Base-by-base conservation (phyloP, 1,140 invertebrate species). In the Zaprionus africanus region DNA sequence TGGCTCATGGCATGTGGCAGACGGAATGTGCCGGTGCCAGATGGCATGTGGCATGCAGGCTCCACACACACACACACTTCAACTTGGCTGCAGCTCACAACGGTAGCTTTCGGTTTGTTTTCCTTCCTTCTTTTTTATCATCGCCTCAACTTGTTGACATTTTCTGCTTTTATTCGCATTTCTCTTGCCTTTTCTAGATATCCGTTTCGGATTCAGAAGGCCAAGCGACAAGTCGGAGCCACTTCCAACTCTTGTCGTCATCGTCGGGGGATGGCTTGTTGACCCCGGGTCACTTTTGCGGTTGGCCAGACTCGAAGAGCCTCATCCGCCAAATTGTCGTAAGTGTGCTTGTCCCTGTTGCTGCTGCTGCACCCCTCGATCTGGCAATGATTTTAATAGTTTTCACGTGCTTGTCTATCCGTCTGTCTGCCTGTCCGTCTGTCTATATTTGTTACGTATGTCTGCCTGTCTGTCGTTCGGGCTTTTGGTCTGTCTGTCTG, bases 131-230 rank as follows among this genome's bases (percentile, higher is more conserved):
- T 49, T 49, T 49, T 19, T 34, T 36, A 22, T 41, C 43, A 38
- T 51, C 57, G 46, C 54, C 62, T 64, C 68, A 64, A 60, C 26
- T 62, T 86, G 76, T 69, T 87, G 79, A 82, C 76, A 78, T 54
- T 82, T 73, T 71, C 26, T 49, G 61, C 54, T 38, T 71, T 86
- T 49, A 73, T 60, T 75, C 38, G 64, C 57, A 71, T 71, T 87
- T 87, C 66, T 19, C 31, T 58, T 51, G 46, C 54, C 24, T 53
- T 28, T 41, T 17, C 69, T 49, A 24, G 49, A 26, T 31, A 24
- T 68, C 26, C 53, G 13, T 49, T 80, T 46, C 34, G 22, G 11
- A 71, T 6, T 19, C 41, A 61, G 31, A 26, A n/a, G 38, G 46
- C 6, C 60, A 19, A 28, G 34, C 34, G 43, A 43, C 31, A 46